phyloP scores from a whole-genome alignment of 2,888 invertebrate species.

The Bimastos eiseni region DNA sequence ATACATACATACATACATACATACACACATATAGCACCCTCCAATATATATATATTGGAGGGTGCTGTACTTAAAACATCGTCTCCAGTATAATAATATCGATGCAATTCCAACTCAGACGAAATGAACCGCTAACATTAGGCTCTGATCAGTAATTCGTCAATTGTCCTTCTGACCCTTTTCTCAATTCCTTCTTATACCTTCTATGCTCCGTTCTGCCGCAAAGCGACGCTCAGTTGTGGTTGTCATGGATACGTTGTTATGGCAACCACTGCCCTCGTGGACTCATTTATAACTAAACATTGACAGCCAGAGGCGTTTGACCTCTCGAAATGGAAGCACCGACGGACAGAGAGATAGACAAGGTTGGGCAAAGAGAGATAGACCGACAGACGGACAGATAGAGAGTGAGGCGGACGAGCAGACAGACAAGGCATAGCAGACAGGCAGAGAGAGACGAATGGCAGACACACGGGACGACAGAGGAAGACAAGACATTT shows the following conservation, averaged over 20 bases:
- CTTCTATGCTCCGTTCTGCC: background rate
- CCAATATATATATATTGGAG: no score
- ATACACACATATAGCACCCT: conserved; percentile 34
- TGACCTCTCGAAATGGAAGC: background rate
- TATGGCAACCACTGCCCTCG: background rate
- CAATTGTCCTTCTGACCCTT: background rate
- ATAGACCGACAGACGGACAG: background rate
- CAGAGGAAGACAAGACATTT: no score
- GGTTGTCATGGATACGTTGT: background rate
- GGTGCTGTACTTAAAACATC: background rate
- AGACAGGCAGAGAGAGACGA: no score
- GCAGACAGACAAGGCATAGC: no score
- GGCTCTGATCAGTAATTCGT: background rate
- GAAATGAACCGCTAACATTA: background rate
- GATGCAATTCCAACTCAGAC: no score
- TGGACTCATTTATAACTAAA: background rate
- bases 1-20: conserved; percentile 16
- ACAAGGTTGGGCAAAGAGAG: background rate
- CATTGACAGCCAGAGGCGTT: background rate
- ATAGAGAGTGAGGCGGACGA: no score
- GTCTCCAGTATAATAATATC: background rate
- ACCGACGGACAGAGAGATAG: background rate
- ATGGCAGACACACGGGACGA: no score
- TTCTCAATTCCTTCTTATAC: background rate
- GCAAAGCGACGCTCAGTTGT: background rate